Conservation (phyloP, 1,140 invertebrate species). For the Brachionus angularis region DNA sequence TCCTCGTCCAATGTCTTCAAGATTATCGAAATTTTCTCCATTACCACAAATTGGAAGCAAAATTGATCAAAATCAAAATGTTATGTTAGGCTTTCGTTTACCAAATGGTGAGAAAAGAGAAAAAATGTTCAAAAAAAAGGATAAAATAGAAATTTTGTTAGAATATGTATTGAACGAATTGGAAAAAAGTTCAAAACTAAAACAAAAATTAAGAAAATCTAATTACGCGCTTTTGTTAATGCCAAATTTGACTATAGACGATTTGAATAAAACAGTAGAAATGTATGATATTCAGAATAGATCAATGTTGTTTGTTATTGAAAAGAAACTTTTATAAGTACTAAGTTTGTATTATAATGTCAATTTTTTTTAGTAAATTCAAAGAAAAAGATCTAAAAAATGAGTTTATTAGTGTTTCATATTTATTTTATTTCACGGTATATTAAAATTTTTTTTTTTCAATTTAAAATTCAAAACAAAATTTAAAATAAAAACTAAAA, state of each 20-base stretch:
- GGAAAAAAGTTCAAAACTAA: constrained; percentile 3
- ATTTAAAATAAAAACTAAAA: no score
- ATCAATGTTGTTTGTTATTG: constrained; percentile 17
- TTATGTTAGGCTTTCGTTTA: constrained; percentile 14
- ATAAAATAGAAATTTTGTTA: background rate
- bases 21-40: background rate
- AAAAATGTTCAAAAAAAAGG: background rate
- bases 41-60: constrained; percentile 10
- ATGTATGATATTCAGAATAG: constrained; percentile 10
- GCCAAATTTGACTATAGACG: background rate
- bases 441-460: no score
- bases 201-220: background rate
- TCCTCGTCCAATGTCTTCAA: constrained; percentile 5
- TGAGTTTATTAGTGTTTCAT: no score
- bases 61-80: background rate
- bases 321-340: background rate
- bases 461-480: no score
- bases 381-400: no score
- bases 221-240: constrained; percentile 6
- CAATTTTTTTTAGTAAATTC: background rate
- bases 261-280: constrained; percentile 1
- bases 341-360: background rate
- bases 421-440: no score
- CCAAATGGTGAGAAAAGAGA: constrained; percentile 15
- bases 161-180: constrained; percentile 14